A percentile compares a stretch with the other conserved stretches of the same genome.
These are phyloP conservation scores for Crenuchus spilurus DNA, from an alignment of 2,797 vertebrate species.

Conservation along the genomic window DNA sequence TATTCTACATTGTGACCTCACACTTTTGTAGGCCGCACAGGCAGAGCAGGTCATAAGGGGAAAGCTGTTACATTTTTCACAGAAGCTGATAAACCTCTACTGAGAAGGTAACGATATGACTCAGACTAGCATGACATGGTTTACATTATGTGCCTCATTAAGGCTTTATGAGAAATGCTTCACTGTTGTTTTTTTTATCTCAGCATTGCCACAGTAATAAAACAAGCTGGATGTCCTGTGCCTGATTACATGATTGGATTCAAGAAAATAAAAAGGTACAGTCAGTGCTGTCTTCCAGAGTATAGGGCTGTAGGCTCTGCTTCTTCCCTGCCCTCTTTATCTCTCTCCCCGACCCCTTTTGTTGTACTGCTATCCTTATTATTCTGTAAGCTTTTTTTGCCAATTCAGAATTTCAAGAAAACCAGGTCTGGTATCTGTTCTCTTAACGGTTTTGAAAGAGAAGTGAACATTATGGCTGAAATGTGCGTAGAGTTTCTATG, in stretches of 20 bases:
- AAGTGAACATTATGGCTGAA: not conserved
- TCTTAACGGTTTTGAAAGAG: not conserved
- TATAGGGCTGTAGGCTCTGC: no score
- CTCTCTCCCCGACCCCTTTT: not conserved
- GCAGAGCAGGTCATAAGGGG: constrained; percentile 90
- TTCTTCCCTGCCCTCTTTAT: no score
- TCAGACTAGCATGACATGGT: not conserved
- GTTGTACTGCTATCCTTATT: not conserved
- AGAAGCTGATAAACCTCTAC: constrained; percentile 92
- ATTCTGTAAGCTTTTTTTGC: not conserved
- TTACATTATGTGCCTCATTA: no score
- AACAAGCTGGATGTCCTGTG: constrained; percentile 92
- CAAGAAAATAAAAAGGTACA: constrained; percentile 88
- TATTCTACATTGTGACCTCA: not conserved
- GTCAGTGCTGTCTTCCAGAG: not conserved
- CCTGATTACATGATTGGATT: constrained; percentile 93
- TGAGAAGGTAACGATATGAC: constrained; percentile 82
- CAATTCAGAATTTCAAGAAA: not conserved
- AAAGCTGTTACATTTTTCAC: constrained; percentile 95
- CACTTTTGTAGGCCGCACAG: constrained; percentile 85
- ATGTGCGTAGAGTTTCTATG: not conserved
- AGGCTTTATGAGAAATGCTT: not conserved
- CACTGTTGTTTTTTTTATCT: constrained; percentile 35
- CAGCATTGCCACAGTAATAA: constrained; percentile 92
- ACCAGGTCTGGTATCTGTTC: not conserved